Evolutionary conservation across 2,888 invertebrate genomes (phyloP).

Genomic region (Agrotis ipsilon): DNA sequence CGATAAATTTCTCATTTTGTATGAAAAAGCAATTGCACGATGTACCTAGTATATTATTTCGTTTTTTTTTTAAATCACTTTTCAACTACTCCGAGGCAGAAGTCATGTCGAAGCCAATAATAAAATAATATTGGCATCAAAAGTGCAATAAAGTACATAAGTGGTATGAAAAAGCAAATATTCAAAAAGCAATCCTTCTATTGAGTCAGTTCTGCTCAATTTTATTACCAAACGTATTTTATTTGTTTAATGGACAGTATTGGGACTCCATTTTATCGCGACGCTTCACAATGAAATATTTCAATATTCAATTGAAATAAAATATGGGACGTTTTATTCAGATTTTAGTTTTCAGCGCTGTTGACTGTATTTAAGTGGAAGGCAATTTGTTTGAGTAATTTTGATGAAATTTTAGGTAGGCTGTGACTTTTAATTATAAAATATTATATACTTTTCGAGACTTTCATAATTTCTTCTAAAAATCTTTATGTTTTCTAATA

Average conservation of each 20-base stretch:
- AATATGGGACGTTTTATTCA: slow-evolving; percentile 33
- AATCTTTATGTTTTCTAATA: no score
- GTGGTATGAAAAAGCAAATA: slow-evolving; percentile 16
- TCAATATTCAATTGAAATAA: slow-evolving; percentile 51
- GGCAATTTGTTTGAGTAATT: slow-evolving; percentile 10
- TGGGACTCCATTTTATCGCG: slow-evolving; percentile 45
- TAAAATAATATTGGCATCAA: no score
- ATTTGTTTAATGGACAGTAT: slow-evolving; percentile 57
- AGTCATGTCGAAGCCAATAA: no score
- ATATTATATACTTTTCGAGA: no score
- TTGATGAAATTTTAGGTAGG: background rate
- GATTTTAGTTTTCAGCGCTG: slow-evolving; percentile 28
- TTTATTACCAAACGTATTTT: slow-evolving; percentile 55
- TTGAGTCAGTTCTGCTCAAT: slow-evolving; percentile 33
- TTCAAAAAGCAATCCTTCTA: slow-evolving; percentile 35
- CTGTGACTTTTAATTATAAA: background rate
- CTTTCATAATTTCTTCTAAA: no score
- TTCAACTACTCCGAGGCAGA: no score
- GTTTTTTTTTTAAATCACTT: no score
- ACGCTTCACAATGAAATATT: slow-evolving; percentile 54
- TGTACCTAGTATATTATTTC: no score
- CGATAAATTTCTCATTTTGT: no score
- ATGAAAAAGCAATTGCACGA: no score
- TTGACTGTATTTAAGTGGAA: slow-evolving; percentile 17
- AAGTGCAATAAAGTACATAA: slow-evolving; percentile 5